These are phyloP conservation scores for Epizoanthus stellaris DNA, from an alignment of 92 coral and sea anemone genomes.

Conservation along the genomic window DNA sequence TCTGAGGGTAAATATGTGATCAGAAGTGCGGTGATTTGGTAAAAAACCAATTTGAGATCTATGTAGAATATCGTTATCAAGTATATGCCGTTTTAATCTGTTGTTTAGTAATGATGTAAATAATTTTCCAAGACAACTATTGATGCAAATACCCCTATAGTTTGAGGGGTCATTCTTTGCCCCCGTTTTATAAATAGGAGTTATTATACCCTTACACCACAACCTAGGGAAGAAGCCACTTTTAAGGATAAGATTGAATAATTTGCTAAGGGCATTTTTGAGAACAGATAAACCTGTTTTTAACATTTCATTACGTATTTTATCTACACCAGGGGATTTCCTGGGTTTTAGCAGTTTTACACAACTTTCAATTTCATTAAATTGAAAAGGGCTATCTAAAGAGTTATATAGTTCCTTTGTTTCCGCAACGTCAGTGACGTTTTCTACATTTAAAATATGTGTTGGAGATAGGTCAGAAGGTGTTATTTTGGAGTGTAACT, in stretches of 20 bases:
- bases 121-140: constrained; percentile 53
- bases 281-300: background rate
- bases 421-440: background rate
- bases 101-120: constrained; percentile 32
- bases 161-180: constrained; percentile 30
- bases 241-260: constrained; percentile 1
- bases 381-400: background rate
- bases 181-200: constrained; percentile 20
- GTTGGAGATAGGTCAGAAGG: background rate
- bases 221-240: constrained; percentile 1
- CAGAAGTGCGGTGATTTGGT: constrained; percentile 32
- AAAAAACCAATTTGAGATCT: constrained; percentile 55
- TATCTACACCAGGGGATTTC: background rate
- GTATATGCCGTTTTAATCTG: constrained; percentile 20
- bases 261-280: background rate
- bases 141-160: constrained; percentile 51
- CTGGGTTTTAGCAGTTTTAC: constrained; percentile 3
- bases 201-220: constrained; percentile 24
- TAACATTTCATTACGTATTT: constrained; percentile 13
- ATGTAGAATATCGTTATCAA: constrained; percentile 33
- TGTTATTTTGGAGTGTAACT: background rate
- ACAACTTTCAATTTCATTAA: background rate
- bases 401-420: background rate
- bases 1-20: constrained; percentile 39
- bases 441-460: background rate